Evolutionary conservation across 2,797 vertebrate genomes (phyloP), one percentile per base, ranked within the genome.

Genomic region (Halcyon leucocephala): DNA sequence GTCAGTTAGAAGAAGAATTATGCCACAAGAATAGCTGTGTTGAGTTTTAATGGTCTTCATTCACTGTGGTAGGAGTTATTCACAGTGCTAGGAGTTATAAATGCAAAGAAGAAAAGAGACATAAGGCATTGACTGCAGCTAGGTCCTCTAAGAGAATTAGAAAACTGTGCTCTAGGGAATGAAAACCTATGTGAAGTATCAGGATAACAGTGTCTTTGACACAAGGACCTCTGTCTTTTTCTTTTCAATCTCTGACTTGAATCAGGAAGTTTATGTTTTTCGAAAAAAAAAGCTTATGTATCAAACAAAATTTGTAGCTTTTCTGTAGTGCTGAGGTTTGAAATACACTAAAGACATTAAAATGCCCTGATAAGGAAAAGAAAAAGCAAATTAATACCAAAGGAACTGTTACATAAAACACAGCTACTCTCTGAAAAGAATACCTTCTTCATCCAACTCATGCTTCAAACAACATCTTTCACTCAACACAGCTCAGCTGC

Each of bases 131-230:
- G 66, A 44, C n/a, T 70, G 22, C 54, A 90, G 28, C n/a, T 46
- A 81, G 35, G 18, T 44, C 7, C 10, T 92, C n/a, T 66, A 72
- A 66, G 37, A 79, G 15, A 73, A 60, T 54, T 86, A 95, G 67
- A 93, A 94, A 90, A 93, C 71, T 41, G 76, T 84, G 70, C 58
- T 93, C 46, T 83, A 93, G 93, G 90, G 95, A 90, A 42, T 87
- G 87, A 90, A 93, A 96, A 93, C 81, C 89, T 94, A 26, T 96
- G 64, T 95, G 86, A 96, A 93, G 77, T 92, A 92, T 94, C 83
- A 96, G 91, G 94, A 89, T 93, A 97, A 94, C 71, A 94, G 67
- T 54, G n/a, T 79, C 85, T 97, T 97, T 94, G 96, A 91, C 86
- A 84, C 78, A 89, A 92, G 54, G 86, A 94, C 79, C 82, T 97